Conservation (phyloP, 64 coral and sea anemone species). For the Porites australiensis region DNA sequence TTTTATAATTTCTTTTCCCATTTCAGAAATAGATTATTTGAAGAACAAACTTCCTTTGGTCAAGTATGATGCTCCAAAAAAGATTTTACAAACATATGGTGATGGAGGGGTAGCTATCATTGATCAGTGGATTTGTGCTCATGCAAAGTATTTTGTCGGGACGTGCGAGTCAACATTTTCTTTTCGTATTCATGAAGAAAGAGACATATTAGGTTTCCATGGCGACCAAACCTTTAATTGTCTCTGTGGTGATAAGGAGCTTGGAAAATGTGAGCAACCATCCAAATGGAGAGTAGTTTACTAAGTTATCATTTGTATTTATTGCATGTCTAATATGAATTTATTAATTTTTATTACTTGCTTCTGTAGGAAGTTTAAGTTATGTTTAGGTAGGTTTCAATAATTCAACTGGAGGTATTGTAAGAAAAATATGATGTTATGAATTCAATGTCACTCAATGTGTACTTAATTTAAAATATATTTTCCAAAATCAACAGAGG, state of each 20-base stretch:
- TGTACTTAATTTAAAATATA: no score
- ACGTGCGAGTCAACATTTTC: conserved; percentile 98
- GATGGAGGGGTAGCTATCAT: conserved; percentile 98
- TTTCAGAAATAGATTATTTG: conserved; percentile 90
- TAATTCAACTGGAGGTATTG: no score
- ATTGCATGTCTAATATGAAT: no score
- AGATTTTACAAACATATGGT: conserved; percentile 78
- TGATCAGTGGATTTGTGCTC: conserved; percentile 99
- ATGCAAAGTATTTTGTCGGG: conserved; percentile 90
- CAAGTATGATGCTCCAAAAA: conserved; percentile 78
- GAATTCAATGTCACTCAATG: no score
- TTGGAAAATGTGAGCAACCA: conserved; percentile 96
- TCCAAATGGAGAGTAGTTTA: no score
- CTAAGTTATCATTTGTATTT: no score
- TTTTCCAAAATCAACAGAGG: no score
- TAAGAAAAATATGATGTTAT: no score
- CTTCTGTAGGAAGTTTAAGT: no score
- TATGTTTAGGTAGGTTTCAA: no score
- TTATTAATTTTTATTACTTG: no score
- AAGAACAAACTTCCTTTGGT: conserved; percentile 89
- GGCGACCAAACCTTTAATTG: conserved; percentile 96
- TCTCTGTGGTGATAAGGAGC: conserved; percentile 94
- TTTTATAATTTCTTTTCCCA: no score
- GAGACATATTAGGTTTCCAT: conserved; percentile 99
- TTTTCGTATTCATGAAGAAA: conserved; percentile 98